phyloP scores from a whole-genome alignment of 2,888 invertebrate species.

The Cryptocephalus primarius region DNA sequence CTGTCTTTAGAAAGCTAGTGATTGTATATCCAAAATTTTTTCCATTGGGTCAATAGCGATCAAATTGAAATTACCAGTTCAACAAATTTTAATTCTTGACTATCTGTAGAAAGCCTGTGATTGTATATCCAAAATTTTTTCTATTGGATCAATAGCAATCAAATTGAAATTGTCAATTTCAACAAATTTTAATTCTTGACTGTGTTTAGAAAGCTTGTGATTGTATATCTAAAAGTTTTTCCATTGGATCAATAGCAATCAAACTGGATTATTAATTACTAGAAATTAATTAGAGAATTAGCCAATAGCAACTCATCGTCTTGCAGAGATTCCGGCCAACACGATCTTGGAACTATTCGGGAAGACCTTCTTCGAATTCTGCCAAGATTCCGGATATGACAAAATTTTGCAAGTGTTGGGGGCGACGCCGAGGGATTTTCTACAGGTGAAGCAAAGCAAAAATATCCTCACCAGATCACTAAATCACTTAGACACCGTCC shows the following conservation, averaged over 20 bases:
- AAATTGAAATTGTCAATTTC: background rate
- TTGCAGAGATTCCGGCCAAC: constrained; percentile 78
- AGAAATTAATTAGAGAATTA: background rate
- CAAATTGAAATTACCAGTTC: background rate
- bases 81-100: no score
- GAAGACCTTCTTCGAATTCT: constrained; percentile 92
- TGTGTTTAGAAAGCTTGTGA: no score
- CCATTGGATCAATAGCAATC: no score
- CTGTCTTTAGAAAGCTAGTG: no score
- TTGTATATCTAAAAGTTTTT: no score
- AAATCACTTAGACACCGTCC: no score
- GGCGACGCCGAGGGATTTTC: constrained; percentile 88
- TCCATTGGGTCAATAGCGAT: no score
- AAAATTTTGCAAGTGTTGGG: constrained; percentile 90
- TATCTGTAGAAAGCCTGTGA: no score
- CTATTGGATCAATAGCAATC: background rate
- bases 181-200: no score
- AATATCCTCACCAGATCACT: no score
- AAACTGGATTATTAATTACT: no score
- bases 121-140: background rate
- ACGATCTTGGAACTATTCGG: constrained; percentile 85
- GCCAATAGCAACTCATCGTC: background rate
- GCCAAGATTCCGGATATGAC: constrained; percentile 94
- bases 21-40: no score
- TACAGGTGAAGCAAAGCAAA: constrained; percentile 53